These are phyloP conservation scores for Prunella himalayana DNA, from an alignment of 2,113 vertebrate species.

Conservation along the genomic window DNA sequence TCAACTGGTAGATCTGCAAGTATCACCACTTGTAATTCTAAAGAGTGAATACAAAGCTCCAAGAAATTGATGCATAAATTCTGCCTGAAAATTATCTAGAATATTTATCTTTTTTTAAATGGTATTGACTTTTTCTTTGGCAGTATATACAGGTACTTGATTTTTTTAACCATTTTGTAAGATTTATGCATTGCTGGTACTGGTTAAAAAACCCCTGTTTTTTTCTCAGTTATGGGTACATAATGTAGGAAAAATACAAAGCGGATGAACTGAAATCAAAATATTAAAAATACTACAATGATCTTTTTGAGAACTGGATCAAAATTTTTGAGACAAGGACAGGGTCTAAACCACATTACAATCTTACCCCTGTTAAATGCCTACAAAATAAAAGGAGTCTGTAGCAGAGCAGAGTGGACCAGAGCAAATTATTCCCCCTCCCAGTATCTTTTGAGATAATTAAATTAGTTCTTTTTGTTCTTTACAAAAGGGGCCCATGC, in stretches of 20 bases:
- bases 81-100: background rate
- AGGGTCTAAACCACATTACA: background rate
- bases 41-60: background rate
- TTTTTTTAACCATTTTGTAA: background rate
- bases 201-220: background rate
- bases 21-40: background rate
- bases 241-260: background rate
- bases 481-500: background rate
- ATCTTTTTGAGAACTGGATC: background rate
- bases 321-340: background rate
- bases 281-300: background rate
- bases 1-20: background rate
- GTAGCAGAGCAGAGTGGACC: background rate
- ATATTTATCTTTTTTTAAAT: background rate
- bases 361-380: background rate
- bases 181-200: background rate
- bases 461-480: background rate
- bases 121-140: background rate
- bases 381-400: background rate
- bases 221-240: background rate
- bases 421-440: background rate
- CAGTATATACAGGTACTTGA: background rate
- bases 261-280: background rate
- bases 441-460: background rate
- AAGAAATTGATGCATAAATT: background rate